A percentile compares a stretch with the other conserved stretches of the same genome.
Conservation (phyloP, 2,113 vertebrate genomes). For the Cinclus mexicanus region DNA sequence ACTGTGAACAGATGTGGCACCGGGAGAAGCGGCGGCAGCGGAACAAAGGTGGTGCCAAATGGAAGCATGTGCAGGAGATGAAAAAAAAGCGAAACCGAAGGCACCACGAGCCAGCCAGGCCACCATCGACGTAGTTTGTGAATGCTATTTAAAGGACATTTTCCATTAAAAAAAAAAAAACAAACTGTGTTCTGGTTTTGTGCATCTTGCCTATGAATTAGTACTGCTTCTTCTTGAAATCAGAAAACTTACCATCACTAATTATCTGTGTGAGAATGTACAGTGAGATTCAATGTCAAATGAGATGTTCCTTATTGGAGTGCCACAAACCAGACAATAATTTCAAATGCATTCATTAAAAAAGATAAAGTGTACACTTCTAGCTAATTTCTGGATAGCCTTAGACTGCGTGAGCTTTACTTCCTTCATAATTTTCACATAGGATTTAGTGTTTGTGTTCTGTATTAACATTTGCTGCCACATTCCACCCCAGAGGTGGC, state of each 20-base stretch:
- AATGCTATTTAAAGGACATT: conserved; percentile 61
- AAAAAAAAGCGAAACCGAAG: conserved; percentile 93
- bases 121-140: conserved; percentile 65
- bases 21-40: conserved; percentile 82
- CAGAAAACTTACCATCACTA: conserved; percentile 1
- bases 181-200: conserved; percentile 60
- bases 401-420: background rate
- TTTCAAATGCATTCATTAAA: background rate
- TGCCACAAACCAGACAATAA: background rate
- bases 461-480: conserved; percentile 4
- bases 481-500: conserved; percentile 7
- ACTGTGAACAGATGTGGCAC: conserved; percentile 95
- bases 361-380: conserved; percentile 10
- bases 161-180: background rate
- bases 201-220: conserved; percentile 54
- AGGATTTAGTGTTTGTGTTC: conserved; percentile 4
- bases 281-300: background rate
- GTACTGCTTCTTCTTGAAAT: conserved; percentile 52
- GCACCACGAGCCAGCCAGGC: conserved; percentile 77
- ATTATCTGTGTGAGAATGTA: conserved; percentile 14
- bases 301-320: background rate
- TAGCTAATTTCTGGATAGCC: conserved; percentile 25
- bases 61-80: conserved; percentile 96
- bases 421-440: background rate
- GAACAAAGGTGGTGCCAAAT: conserved; percentile 84